A percentile compares a stretch with the other conserved stretches of the same genome.
Evolutionary conservation across 2,888 invertebrate species (phyloP).

Genomic region (Lamellibrachia columna): DNA sequence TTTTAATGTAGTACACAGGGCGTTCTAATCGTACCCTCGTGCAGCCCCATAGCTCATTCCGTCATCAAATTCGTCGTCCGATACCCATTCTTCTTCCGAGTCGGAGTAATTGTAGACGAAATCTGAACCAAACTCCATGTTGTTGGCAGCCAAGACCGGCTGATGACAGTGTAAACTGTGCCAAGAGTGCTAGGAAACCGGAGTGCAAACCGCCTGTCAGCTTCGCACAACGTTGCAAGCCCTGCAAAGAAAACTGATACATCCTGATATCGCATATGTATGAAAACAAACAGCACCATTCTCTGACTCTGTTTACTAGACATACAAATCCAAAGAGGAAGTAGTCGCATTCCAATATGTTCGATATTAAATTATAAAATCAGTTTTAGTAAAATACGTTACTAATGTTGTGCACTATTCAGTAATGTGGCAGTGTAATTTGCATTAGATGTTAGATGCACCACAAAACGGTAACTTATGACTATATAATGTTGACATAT

Average conservation of each 20-base stretch:
- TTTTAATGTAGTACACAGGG: no score
- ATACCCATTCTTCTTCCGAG: constrained; percentile 54
- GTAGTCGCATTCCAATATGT: no score
- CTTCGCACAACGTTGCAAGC: background rate
- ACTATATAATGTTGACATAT: background rate
- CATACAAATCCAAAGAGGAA: background rate
- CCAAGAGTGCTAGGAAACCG: background rate
- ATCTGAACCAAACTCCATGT: constrained; percentile 60
- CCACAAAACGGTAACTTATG: background rate
- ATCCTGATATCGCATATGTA: background rate
- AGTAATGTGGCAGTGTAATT: background rate
- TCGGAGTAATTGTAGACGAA: constrained; percentile 51
- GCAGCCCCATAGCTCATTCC: constrained; percentile 36
- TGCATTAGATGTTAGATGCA: background rate
- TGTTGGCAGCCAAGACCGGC: background rate
- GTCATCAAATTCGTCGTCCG: constrained; percentile 56
- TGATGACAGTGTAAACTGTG: background rate
- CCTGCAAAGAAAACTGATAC: background rate
- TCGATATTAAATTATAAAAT: no score
- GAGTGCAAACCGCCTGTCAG: background rate
- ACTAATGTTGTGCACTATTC: background rate
- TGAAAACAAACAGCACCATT: no score
- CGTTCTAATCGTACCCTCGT: background rate
- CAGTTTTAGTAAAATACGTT: no score
- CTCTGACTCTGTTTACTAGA: no score